These are phyloP conservation scores for Hirundichthys speculiger DNA, from an alignment of 2,113 vertebrate genomes.

Conservation along the genomic window DNA sequence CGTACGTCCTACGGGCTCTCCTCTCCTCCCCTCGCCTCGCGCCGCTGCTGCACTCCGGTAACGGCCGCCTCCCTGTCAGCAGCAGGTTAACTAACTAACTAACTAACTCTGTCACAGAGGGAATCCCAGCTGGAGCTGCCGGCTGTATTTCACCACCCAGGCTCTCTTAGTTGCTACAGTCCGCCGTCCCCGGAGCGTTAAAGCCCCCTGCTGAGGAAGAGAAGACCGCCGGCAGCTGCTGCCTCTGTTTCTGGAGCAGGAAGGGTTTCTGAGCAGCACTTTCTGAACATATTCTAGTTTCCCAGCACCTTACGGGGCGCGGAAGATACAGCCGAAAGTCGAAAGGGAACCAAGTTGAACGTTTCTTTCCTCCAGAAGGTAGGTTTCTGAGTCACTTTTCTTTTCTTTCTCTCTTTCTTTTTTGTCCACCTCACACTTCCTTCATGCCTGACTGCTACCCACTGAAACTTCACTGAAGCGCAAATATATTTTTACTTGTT, in stretches of 20 bases:
- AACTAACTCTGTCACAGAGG: too few species aligned
- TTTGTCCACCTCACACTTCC: too few species aligned
- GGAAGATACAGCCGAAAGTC: background rate
- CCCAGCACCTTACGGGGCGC: conserved; percentile 1
- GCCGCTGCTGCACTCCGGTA: too few species aligned
- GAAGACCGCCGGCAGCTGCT: conserved; percentile 5
- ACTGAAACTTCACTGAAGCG: too few species aligned
- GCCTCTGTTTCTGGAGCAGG: background rate
- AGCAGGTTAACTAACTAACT: too few species aligned
- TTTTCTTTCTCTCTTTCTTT: too few species aligned
- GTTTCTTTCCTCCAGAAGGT: conserved; percentile 37
- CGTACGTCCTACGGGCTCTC: too few species aligned
- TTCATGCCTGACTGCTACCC: too few species aligned
- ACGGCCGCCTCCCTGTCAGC: too few species aligned
- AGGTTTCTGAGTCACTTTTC: conserved; percentile 25
- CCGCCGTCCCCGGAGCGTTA: too few species aligned
- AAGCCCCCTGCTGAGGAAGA: background rate
- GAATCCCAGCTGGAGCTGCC: background rate
- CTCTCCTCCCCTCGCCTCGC: too few species aligned
- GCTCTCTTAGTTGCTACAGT: background rate
- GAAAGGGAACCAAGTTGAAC: conserved; percentile 5
- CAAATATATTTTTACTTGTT: too few species aligned
- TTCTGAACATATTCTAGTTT: background rate
- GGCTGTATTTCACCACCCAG: conserved; percentile 20
- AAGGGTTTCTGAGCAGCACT: conserved; percentile 10